A percentile compares a stretch with the other conserved stretches of the same genome.
Evolutionary conservation across 2,797 vertebrate genomes (phyloP).

Genomic region (Falco naumanni): DNA sequence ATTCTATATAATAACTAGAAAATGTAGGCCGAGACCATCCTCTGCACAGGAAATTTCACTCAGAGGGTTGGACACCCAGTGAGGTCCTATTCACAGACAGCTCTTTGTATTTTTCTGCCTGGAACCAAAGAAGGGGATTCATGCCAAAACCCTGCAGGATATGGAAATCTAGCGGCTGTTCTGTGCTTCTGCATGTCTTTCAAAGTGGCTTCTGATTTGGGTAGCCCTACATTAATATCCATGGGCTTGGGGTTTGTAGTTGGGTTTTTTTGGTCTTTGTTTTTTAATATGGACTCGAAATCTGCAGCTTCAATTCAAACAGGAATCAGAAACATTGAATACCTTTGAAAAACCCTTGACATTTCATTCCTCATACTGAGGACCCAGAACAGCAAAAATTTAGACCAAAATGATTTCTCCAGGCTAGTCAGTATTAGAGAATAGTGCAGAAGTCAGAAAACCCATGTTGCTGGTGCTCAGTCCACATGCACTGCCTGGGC

Average conservation of each 20-base stretch:
- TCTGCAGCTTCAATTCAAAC: slow-evolving; percentile 39
- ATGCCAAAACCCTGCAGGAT: slow-evolving; percentile 70
- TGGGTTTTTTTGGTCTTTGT: background rate
- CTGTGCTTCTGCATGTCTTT: slow-evolving; percentile 57
- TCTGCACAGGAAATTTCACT: slow-evolving; percentile 67
- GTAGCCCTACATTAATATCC: slow-evolving; percentile 66
- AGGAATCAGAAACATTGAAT: slow-evolving; percentile 10
- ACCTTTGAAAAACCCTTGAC: slow-evolving; percentile 47
- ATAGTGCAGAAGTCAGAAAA: slow-evolving; percentile 33
- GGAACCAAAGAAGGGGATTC: slow-evolving; percentile 69
- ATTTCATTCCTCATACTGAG: slow-evolving; percentile 13
- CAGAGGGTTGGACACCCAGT: slow-evolving; percentile 63
- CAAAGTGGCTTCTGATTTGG: slow-evolving; percentile 68
- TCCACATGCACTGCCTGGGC: background rate
- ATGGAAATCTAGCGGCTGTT: slow-evolving; percentile 66
- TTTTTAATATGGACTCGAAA: slow-evolving; percentile 42
- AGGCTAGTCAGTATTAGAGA: slow-evolving; percentile 23
- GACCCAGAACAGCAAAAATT: slow-evolving; percentile 48
- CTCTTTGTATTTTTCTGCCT: slow-evolving; percentile 70
- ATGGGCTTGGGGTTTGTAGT: background rate
- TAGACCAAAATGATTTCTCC: slow-evolving; percentile 35
- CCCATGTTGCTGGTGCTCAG: slow-evolving; percentile 39
- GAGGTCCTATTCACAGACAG: slow-evolving; percentile 66
- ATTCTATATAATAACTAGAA: slow-evolving; percentile 67
- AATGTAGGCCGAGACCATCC: slow-evolving; percentile 67